A percentile compares a stretch with the other conserved stretches of the same genome.
These are phyloP conservation scores for Urocolius indicus DNA, from an alignment of 2,113 vertebrate species.

Conservation along the genomic window DNA sequence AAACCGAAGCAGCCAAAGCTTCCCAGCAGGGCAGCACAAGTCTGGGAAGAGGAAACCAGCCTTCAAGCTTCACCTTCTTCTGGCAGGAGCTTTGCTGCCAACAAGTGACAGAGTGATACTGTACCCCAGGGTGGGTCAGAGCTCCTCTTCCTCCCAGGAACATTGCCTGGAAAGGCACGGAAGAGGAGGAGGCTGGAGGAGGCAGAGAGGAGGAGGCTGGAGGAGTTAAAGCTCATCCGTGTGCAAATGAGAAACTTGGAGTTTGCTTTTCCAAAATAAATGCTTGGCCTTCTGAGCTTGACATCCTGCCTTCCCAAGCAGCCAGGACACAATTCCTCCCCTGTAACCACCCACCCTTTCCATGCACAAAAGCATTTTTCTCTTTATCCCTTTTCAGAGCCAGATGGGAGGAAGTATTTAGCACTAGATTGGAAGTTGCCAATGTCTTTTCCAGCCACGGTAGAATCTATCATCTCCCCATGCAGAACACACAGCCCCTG, in stretches of 20 bases:
- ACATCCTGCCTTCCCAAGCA: not conserved
- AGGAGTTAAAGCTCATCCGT: not conserved
- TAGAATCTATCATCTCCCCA: not conserved
- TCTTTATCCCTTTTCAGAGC: not conserved
- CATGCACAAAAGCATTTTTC: not conserved
- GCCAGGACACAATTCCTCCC: not conserved
- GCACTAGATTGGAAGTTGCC: not conserved
- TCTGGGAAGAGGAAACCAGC: not conserved
- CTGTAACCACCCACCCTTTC: not conserved
- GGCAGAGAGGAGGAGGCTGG: not conserved
- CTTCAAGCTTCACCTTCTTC: not conserved
- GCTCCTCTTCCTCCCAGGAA: not conserved
- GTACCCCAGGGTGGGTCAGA: not conserved
- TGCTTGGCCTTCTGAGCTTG: not conserved
- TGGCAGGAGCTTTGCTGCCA: not conserved
- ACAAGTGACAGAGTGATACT: not conserved
- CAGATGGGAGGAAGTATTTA: slow-evolving; percentile 1
- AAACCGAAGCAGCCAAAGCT: not conserved
- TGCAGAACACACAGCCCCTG: not conserved
- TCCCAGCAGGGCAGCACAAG: not conserved
- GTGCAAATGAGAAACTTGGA: not conserved
- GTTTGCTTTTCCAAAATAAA: not conserved
- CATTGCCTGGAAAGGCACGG: rapidly evolving
- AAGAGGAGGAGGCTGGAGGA: not conserved
- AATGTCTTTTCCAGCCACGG: slow-evolving; percentile 41